Evolutionary conservation across 2,797 vertebrate species (phyloP).

Genomic region (Oreonectes daqikongensis): DNA sequence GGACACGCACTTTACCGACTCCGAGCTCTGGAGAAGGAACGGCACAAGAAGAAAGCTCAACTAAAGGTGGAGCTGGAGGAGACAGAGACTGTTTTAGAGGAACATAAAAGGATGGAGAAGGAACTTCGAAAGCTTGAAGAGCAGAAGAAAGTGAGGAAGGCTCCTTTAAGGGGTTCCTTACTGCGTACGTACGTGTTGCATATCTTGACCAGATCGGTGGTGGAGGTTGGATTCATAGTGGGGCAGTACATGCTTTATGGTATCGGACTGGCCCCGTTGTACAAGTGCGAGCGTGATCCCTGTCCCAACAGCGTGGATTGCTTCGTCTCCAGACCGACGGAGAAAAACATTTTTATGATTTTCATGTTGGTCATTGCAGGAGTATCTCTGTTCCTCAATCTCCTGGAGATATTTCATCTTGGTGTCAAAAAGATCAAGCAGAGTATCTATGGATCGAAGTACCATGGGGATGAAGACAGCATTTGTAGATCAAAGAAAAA

Average conservation of each 20-base stretch:
- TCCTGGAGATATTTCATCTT: slow-evolving; percentile 90
- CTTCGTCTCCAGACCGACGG: slow-evolving; percentile 92
- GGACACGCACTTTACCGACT: slow-evolving; percentile 89
- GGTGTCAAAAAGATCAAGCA: slow-evolving; percentile 87
- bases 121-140: slow-evolving; percentile 90
- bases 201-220: slow-evolving; percentile 88
- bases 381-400: slow-evolving; percentile 87
- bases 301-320: slow-evolving; percentile 94
- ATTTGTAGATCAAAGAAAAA: slow-evolving; percentile 82
- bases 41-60: slow-evolving; percentile 83
- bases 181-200: slow-evolving; percentile 91
- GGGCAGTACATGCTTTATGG: slow-evolving; percentile 92
- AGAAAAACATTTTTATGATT: slow-evolving; percentile 95
- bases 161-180: slow-evolving; percentile 88
- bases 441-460: slow-evolving; percentile 74
- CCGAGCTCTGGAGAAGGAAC: slow-evolving; percentile 89
- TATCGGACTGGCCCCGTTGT: slow-evolving; percentile 85
- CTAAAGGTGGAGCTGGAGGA: slow-evolving; percentile 87
- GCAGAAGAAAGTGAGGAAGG: slow-evolving; percentile 89
- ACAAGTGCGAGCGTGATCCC: slow-evolving; percentile 87
- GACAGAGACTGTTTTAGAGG: slow-evolving; percentile 75
- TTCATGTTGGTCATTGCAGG: slow-evolving; percentile 94
- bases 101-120: slow-evolving; percentile 84
- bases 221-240: slow-evolving; percentile 91
- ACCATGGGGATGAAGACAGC: slow-evolving; percentile 74